Evolutionary conservation across 2,113 vertebrate genomes (phyloP), one percentile per base, ranked within the genome.

Genomic region (Saguinus imperator): DNA sequence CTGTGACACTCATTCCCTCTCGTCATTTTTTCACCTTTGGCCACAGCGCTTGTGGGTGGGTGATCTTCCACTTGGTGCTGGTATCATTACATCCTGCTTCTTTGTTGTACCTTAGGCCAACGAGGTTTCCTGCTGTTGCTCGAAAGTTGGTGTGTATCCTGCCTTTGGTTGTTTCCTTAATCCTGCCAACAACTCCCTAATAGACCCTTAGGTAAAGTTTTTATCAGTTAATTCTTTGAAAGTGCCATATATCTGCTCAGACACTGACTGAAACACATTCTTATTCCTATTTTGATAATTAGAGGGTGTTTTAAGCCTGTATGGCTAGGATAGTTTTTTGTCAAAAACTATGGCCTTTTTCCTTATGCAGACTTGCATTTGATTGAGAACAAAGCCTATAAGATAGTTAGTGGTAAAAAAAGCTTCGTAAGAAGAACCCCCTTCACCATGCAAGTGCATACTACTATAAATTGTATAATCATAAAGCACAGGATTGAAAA

Each of bases 51-150:
- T 37, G 5, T 8, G 6, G 6, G 23, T 3, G 3, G 8, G 6
- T 29, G 20, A 2, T 11, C 1, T 70, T 45, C 2, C 14, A 9
- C 37, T 72, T 45, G 48, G 12, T 8, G 40, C 3, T 18, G 18
- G 14, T 6, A 3, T 4, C 10, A 3, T 45, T 10, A 2, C 25
- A 7, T 6, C 20, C 3, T 25, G 21, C 16, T 21, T 0, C 17
- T 77, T 66, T n/a, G 14, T 12, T 29, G 4, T 57, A 32, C 3
- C 6, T 21, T 50, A 48, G n/a, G 8, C 35, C 8, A 52, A 52
- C 40, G 21, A 5, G 8, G 1, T 58, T 90, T 76, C 29, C 10
- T 37, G 0, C 23, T 82, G 7, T 50, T 48, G 27, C 20, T 27
- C 29, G 29, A 84, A 18, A 3, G 3, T 23, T 84, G n/a, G 6